Base-by-base conservation (phyloP, 2,113 vertebrate species). In the Chloebia gouldiae region DNA sequence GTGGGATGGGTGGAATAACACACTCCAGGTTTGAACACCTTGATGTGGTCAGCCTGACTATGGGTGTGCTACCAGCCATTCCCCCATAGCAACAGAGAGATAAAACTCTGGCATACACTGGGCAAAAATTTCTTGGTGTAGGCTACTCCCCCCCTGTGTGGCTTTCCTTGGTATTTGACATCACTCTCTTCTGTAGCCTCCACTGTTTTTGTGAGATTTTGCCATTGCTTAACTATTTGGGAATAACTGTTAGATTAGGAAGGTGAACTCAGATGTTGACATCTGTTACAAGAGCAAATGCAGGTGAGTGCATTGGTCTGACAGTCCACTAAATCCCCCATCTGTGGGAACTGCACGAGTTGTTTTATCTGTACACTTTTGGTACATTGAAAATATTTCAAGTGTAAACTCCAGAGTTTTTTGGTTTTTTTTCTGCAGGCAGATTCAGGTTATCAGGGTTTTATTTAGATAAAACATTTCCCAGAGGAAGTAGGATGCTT, bases 71-170 rank as follows among this genome's bases (percentile, higher is more conserved):
- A 11, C 14, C 28, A 37, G 13, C 15, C 19, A 4, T 47, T 60
- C 5, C 8, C 15, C 8, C 11, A 1, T 2, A 53, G 71, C 40
- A 47, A 16, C 10, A 1, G 16, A 9, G 11, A 27, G 49, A 13
- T 30, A 10, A 78, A 81, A 63, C 28, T 49, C n/a, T 12, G 20
- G 16, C 17, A 71, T n/a, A 42, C 5, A 5, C 15, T 6, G n/a
- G n/a, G 49, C 19, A 79, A 69, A 50, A 49, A 15, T 22, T 64
- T 15, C 11, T 22, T 33, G 15, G 14, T 37, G 22, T n/a, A 59
- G 25, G 20, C 10, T 50, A 31, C 2, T 0, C 4, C 3, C 4
- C 5, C 3, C 4, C 6, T 0, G 1, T 13, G 14, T 23, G n/a
- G 16, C 28, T 6, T 35, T 81, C 28, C 25, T 45, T 47, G 60